Conservation (phyloP, 2,113 vertebrate genomes). For the Chaetura pelagica region DNA sequence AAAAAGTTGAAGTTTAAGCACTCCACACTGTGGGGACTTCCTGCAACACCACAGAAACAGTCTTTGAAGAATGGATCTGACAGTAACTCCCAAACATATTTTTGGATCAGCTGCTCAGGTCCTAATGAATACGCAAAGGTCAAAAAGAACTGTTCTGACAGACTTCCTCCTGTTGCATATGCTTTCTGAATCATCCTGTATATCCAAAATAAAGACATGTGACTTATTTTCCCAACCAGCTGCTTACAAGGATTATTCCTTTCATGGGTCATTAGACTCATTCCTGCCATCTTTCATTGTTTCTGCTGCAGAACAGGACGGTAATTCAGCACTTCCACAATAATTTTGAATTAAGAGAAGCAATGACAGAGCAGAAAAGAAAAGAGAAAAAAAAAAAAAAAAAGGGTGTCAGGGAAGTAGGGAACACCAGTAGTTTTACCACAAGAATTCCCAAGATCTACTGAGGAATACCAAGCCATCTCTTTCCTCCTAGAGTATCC, state of each 20-base stretch:
- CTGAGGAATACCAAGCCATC: not conserved
- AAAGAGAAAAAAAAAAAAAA: too few species aligned
- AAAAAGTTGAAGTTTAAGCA: not conserved
- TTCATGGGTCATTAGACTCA: constrained; percentile 7
- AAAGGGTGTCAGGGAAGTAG: accelerated
- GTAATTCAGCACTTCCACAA: not conserved
- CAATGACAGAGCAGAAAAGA: not conserved
- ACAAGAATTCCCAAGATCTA: not conserved
- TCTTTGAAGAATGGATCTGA: not conserved
- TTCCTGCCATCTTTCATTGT: not conserved
- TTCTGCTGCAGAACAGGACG: not conserved
- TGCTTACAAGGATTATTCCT: constrained; percentile 30
- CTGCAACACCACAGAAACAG: not conserved
- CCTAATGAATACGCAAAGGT: not conserved
- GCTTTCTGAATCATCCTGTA: not conserved
- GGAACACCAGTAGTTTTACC: not conserved
- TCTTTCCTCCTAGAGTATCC: not conserved
- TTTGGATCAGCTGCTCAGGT: not conserved
- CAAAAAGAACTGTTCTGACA: not conserved
- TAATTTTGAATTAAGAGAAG: not conserved
- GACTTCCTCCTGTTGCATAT: not conserved
- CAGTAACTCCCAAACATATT: not conserved
- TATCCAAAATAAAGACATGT: not conserved
- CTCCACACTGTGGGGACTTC: not conserved
- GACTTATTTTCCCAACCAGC: constrained; percentile 28